phyloP scores from a whole-genome alignment of 2,888 invertebrate genomes.

The Linnaemya vulpina region DNA sequence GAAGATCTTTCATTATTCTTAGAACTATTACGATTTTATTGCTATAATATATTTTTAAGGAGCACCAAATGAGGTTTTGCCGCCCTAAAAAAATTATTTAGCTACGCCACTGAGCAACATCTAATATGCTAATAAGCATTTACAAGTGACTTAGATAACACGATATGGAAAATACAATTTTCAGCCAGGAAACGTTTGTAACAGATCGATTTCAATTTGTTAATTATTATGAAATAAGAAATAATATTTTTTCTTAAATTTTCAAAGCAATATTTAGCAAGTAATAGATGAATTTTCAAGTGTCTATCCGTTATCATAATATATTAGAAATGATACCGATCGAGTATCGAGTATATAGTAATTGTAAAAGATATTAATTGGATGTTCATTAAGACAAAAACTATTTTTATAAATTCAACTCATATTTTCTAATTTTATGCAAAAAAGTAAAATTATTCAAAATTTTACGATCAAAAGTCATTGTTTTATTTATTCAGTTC shows the following conservation, averaged over 20 bases:
- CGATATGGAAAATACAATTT: constrained; percentile 33
- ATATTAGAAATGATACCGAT: too few species aligned
- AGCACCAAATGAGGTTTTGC: neutral
- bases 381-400: too few species aligned
- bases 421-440: too few species aligned
- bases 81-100: neutral
- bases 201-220: constrained; percentile 29
- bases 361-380: too few species aligned
- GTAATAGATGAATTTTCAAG: too few species aligned
- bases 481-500: too few species aligned
- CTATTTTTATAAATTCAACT: too few species aligned
- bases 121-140: constrained; percentile 17
- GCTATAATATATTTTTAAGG: neutral
- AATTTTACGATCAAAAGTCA: too few species aligned
- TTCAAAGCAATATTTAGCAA: too few species aligned
- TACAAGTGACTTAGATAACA: constrained; percentile 21
- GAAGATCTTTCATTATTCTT: neutral
- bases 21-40: neutral
- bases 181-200: constrained; percentile 23
- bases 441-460: too few species aligned
- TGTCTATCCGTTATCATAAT: too few species aligned
- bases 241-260: neutral
- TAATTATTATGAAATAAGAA: neutral
- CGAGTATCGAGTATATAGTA: too few species aligned
- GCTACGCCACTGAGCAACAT: neutral